phyloP scores from a whole-genome alignment of 2,888 invertebrate genomes.

The Tethea ocularis region DNA sequence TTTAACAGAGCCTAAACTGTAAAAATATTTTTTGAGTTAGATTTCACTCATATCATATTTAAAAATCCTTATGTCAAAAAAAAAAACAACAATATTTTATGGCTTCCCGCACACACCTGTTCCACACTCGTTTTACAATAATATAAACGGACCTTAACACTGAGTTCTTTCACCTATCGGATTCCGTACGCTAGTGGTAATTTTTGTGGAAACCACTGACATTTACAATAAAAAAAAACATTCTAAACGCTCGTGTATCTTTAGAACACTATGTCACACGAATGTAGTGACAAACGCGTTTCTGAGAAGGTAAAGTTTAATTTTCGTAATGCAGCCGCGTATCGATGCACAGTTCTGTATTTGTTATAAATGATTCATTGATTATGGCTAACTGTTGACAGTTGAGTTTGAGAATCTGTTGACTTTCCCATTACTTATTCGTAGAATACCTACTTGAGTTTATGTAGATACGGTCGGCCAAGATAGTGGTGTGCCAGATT shows the following conservation, averaged over 20 bases:
- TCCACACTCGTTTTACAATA: not conserved
- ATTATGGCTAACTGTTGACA: not conserved
- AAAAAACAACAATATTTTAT: not conserved
- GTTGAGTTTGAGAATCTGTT: not conserved
- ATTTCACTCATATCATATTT: too few relatives aligned
- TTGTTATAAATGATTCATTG: not conserved
- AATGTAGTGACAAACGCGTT: not conserved
- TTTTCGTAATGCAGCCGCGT: not conserved
- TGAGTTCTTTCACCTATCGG: slow-evolving; percentile 44
- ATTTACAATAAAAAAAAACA: slow-evolving; percentile 26
- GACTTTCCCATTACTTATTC: not conserved
- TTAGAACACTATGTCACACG: not conserved
- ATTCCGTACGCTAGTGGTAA: slow-evolving; percentile 25
- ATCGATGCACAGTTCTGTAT: not conserved
- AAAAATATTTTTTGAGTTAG: too few relatives aligned
- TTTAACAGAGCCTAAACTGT: too few relatives aligned
- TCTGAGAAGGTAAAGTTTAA: not conserved
- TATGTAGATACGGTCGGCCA: too few relatives aligned
- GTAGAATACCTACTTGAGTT: not conserved
- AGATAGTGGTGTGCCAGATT: too few relatives aligned
- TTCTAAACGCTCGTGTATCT: not conserved
- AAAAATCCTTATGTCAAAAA: not conserved
- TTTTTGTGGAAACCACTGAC: slow-evolving; percentile 27
- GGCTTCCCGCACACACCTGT: not conserved
- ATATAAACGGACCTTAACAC: slow-evolving; percentile 17